Base-by-base conservation (phyloP, 2,797 vertebrate species). In the Syngnathus rostellatus region DNA sequence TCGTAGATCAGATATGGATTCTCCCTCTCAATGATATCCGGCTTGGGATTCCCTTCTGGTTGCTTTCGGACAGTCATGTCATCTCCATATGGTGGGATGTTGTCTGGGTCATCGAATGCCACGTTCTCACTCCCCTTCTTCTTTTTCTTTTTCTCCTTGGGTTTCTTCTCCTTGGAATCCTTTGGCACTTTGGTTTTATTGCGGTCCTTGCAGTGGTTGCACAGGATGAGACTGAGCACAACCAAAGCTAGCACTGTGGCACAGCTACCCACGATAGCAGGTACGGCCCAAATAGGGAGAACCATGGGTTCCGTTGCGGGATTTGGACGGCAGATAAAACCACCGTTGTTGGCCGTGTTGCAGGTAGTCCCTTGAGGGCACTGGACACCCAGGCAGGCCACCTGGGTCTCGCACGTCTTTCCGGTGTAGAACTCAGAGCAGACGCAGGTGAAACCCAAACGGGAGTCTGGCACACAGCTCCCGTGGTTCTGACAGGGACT, bases 1-100 rank as follows among this genome's bases (percentile, higher is more conserved):
- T 98, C 97, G 0, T 96, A 98, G 81, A 99, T 98, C 62, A 99
- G 91, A 73, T 99, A 99, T 0, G 97, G 97, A 75, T 98, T 98
- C 82, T 99, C 97, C 72, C 97, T 86, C 84, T 99, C 97, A 0
- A 99, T 99, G 77, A 99, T 98, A 48, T 99, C 97, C 0, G 97
- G 97, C 57, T 99, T 99, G 0, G 97, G 97, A 83, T 98, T 98
- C 10, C 97, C 97, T 70, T 99, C 96, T 0, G 96, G 96, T 81
- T 98, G 97, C 73, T 99, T 99, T 62, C 97, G 86, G 62, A 99
- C 94, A 0, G 95, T 94, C 95, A 98, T 93, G 81, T 98, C 95
- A 5, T 98, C 96, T 0, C 94, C 94, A 0, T 97, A 98, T 0
- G 96, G 95, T 0, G 94, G 95, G 69, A 97, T 95, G 78, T 97